These are phyloP conservation scores for Lipotes vexillifer DNA, from an alignment of 2,113 vertebrate genomes.

Conservation along the genomic window DNA sequence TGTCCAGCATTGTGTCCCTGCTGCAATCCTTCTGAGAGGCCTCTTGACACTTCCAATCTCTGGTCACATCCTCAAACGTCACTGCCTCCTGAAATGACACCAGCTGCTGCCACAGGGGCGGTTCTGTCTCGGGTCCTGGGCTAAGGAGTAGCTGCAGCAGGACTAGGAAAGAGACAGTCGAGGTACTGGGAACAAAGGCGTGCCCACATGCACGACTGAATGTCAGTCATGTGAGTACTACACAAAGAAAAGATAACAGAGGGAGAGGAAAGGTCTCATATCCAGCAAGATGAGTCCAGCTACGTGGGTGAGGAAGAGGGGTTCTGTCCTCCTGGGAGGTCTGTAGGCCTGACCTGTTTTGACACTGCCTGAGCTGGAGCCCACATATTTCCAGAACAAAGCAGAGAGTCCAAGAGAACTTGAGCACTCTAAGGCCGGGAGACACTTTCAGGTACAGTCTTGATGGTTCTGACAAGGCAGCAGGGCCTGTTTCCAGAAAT, in stretches of 20 bases:
- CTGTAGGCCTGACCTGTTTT: background rate
- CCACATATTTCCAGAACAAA: background rate
- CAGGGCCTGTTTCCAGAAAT: background rate
- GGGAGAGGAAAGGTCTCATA: background rate
- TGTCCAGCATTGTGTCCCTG: background rate
- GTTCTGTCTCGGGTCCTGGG: background rate
- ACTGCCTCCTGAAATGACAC: background rate
- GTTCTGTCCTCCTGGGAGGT: background rate
- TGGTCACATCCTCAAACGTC: background rate
- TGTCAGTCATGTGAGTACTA: background rate
- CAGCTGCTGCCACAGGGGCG: background rate
- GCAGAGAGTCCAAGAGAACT: background rate
- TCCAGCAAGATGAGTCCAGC: background rate
- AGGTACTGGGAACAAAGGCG: background rate
- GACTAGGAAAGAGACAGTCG: background rate
- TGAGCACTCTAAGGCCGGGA: background rate
- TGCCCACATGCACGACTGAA: background rate
- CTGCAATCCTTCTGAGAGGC: background rate
- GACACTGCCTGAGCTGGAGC: background rate
- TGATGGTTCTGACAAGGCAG: background rate
- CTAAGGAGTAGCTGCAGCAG: background rate
- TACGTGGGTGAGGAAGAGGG: background rate
- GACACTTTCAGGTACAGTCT: background rate
- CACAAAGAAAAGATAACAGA: background rate
- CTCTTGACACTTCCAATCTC: background rate